A percentile compares a stretch with the other conserved stretches of the same genome.
These are phyloP conservation scores for Desmodus rotundus DNA, from an alignment of 2,113 vertebrate genomes.

Conservation along the genomic window DNA sequence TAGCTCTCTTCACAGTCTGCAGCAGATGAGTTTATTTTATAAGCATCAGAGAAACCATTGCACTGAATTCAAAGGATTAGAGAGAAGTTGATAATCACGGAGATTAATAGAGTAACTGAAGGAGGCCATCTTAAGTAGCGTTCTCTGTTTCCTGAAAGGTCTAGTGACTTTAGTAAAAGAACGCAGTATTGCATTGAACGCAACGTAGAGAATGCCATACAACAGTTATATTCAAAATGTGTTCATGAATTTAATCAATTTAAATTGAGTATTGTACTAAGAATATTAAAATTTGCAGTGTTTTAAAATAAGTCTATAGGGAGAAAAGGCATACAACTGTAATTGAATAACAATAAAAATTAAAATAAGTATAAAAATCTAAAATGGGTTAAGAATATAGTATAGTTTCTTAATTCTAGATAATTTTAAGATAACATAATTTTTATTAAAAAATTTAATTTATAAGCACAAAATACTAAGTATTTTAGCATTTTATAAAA, in stretches of 20 bases:
- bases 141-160: neutral
- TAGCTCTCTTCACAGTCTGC: neutral
- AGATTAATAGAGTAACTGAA: neutral
- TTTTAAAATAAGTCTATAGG: slow-evolving; percentile 3
- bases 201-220: neutral
- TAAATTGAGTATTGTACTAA: slow-evolving; percentile 22
- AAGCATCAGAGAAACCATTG: slow-evolving; percentile 1
- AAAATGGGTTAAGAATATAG: slow-evolving; percentile 8
- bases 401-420: neutral
- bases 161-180: neutral
- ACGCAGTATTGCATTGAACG: neutral
- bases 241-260: slow-evolving; percentile 33
- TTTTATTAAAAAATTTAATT: neutral
- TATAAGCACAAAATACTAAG: neutral
- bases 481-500: neutral
- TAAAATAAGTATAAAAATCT: slow-evolving; percentile 17
- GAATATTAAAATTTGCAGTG: neutral
- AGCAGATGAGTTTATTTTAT: slow-evolving; percentile 9
- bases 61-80: neutral
- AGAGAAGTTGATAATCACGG: neutral
- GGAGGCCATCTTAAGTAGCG: neutral
- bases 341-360: no score
- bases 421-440: neutral
- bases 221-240: neutral
- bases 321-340: no score